These are phyloP conservation scores for Sebastes reedi DNA, from an alignment of 2,797 vertebrate genomes.

Conservation along the genomic window DNA sequence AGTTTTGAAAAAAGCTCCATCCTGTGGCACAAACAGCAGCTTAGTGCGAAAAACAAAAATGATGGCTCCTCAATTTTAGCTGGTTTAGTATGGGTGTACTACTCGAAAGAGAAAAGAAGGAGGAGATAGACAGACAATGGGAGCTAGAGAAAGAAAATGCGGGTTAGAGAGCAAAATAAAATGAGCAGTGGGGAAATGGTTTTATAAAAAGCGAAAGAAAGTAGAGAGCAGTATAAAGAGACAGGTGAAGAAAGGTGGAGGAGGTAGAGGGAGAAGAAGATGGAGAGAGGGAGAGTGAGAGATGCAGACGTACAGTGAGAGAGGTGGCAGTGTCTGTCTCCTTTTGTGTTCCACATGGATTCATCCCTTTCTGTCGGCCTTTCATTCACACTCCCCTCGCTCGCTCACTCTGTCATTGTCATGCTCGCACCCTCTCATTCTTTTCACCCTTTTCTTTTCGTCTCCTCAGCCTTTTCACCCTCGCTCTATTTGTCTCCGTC, in stretches of 20 bases:
- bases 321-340: constrained; percentile 49
- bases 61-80: neutral
- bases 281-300: neutral
- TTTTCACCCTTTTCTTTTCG: constrained; percentile 33
- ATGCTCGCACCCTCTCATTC: constrained; percentile 42
- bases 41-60: neutral
- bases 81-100: neutral
- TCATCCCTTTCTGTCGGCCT: constrained; percentile 55
- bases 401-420: constrained; percentile 57
- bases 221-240: constrained; percentile 5
- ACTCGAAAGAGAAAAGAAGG: neutral
- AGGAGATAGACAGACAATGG: neutral
- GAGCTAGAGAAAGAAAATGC: neutral
- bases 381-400: constrained; percentile 53
- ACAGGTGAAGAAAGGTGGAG: neutral
- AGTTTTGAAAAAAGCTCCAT: neutral
- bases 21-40: neutral
- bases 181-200: constrained; percentile 6
- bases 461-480: constrained; percentile 54
- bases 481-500: constrained; percentile 34
- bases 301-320: constrained; percentile 26
- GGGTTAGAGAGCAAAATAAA: neutral
- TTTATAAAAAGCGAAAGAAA: neutral
- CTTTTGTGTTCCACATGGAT: constrained; percentile 69
- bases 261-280: neutral